A percentile compares a stretch with the other conserved stretches of the same genome.
Evolutionary conservation across 2,113 vertebrate species (phyloP).

Genomic region (Pseudopodoces humilis): DNA sequence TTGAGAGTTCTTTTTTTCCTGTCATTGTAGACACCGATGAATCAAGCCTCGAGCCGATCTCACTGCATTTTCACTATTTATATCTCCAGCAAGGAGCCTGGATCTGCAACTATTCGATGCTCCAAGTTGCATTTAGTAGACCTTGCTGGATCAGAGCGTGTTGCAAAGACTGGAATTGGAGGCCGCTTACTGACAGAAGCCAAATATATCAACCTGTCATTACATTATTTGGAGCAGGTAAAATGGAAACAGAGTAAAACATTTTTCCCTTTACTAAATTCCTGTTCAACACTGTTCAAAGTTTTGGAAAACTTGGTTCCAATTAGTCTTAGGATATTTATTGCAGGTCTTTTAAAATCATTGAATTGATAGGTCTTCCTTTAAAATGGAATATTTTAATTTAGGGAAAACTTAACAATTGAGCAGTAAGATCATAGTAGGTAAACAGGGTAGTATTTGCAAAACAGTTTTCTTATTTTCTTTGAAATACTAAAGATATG

Average conservation of each 20-base stretch:
- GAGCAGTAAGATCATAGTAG: neutral
- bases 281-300: neutral
- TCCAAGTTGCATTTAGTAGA: conserved; percentile 97
- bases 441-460: neutral
- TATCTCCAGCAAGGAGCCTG: conserved; percentile 88
- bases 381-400: neutral
- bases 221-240: conserved; percentile 97
- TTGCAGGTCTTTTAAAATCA: neutral
- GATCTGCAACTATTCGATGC: conserved; percentile 81
- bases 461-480: neutral
- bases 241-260: neutral
- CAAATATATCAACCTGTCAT: conserved; percentile 95
- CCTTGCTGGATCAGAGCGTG: conserved; percentile 93
- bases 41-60: conserved; percentile 94
- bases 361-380: neutral
- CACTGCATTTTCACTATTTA: conserved; percentile 98
- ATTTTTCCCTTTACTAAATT: neutral
- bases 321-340: neutral
- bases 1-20: neutral
- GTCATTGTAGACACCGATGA: conserved; percentile 89
- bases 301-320: neutral
- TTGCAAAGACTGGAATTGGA: conserved; percentile 88
- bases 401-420: neutral
- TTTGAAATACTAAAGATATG: neutral
- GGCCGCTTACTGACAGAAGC: conserved; percentile 92